Conservation (phyloP, 1,140 invertebrate genomes). For the Scaptomyza graminum region DNA sequence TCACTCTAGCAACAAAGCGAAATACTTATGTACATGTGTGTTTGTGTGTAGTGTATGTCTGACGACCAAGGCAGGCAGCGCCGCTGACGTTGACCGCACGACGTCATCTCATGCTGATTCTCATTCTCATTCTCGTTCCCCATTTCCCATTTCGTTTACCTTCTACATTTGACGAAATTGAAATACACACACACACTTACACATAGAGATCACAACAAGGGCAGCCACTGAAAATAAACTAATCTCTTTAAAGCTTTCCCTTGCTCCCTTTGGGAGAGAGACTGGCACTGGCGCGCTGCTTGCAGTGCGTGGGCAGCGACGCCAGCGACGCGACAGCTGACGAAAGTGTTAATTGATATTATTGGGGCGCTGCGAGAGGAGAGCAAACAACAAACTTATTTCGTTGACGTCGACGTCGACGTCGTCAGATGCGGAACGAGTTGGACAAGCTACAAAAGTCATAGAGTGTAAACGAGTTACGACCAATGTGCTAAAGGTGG, state of each 20-base stretch:
- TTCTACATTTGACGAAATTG: conserved; percentile 31
- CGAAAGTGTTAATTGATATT: conserved; percentile 79
- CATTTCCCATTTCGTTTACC: conserved; percentile 5
- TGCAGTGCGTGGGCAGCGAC: conserved; percentile 49
- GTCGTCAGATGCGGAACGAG: conserved; percentile 28
- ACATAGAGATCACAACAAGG: background rate
- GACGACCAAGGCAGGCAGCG: conserved; percentile 50
- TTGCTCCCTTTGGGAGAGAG: conserved; percentile 1
- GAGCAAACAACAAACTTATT: conserved; percentile 21
- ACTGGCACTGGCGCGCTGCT: conserved; percentile 17
- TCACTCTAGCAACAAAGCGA: conserved; percentile 63
- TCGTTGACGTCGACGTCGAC: background rate
- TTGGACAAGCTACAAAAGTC: conserved; percentile 19
- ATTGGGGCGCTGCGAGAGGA: conserved; percentile 45
- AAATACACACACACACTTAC: background rate
- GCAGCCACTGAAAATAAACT: background rate
- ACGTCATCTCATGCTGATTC: conserved; percentile 19
- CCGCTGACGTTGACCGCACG: conserved; percentile 2
- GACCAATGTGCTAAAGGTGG: too few relatives aligned
- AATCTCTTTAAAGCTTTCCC: background rate
- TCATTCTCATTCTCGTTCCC: conserved; percentile 4
- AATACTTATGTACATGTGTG: conserved; percentile 5
- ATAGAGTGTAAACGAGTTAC: conserved; percentile 8
- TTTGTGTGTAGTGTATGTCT: conserved; percentile 8
- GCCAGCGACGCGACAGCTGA: conserved; percentile 30